A percentile compares a stretch with the other conserved stretches of the same genome.
Conservation (phyloP, 2,888 invertebrate genomes). For the Polymixis lichenea region DNA sequence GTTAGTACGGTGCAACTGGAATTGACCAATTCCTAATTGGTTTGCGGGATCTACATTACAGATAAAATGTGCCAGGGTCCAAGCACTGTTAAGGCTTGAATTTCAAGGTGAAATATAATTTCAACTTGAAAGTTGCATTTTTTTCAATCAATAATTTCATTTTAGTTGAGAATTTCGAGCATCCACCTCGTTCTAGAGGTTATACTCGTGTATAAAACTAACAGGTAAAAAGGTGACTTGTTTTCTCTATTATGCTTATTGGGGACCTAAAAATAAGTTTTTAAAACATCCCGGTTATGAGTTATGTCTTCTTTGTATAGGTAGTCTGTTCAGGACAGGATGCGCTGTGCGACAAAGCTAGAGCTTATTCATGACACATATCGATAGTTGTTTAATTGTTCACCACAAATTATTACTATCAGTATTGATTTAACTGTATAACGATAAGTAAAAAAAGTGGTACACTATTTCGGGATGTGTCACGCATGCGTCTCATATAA, state of each 20-base stretch:
- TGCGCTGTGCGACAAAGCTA: background rate
- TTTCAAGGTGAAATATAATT: conserved; percentile 52
- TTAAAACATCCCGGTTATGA: conserved; percentile 33
- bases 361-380: background rate
- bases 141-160: background rate
- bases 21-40: background rate
- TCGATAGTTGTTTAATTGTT: background rate
- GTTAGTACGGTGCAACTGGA: background rate
- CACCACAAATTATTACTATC: background rate
- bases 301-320: background rate
- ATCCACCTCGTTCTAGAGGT: conserved; percentile 51
- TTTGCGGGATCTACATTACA: background rate
- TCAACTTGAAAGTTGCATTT: conserved; percentile 20
- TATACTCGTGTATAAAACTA: conserved; percentile 8
- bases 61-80: background rate
- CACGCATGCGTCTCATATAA: background rate
- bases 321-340: background rate
- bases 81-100: conserved; percentile 21
- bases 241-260: conserved; percentile 4
- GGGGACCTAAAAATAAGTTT: conserved; percentile 38
- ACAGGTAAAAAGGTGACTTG: conserved; percentile 3
- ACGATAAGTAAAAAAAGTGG: background rate
- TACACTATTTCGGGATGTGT: background rate
- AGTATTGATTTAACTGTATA: background rate
- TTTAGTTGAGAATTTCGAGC: conserved; percentile 22